phyloP scores from a whole-genome alignment of 2,888 invertebrate genomes.

The Pheosia gnoma region DNA sequence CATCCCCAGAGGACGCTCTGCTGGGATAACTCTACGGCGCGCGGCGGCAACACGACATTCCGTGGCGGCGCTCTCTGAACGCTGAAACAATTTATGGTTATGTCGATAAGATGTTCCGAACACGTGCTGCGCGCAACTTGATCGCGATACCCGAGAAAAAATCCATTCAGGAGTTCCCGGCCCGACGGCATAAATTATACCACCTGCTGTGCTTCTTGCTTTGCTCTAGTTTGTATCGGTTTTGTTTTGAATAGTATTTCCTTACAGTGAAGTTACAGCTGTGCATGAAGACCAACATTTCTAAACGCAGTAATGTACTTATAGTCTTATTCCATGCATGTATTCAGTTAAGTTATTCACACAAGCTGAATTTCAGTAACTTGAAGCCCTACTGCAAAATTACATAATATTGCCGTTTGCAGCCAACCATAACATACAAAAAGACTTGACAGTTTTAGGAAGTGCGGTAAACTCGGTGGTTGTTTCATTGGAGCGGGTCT shows the following conservation, averaged over 20 bases:
- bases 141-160: constrained; percentile 38
- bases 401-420: constrained; percentile 11
- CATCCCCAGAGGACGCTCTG: constrained; percentile 22
- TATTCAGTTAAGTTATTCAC: neutral
- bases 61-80: constrained; percentile 34
- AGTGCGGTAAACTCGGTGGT: neutral
- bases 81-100: constrained; percentile 55
- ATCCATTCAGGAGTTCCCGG: constrained; percentile 22
- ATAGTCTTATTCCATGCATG: no score
- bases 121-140: constrained; percentile 39
- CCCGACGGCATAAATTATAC: constrained; percentile 32
- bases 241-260: constrained; percentile 2
- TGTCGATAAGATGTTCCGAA: constrained; percentile 54
- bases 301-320: no score
- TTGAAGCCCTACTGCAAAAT: neutral
- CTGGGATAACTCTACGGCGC: constrained; percentile 27
- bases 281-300: no score
- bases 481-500: neutral
- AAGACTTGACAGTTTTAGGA: constrained; percentile 4
- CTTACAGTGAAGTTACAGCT: neutral
- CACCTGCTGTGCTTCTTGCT: neutral
- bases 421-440: constrained; percentile 14
- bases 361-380: neutral
- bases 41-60: constrained; percentile 23
- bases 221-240: constrained; percentile 2